Evolutionary conservation across 2,888 invertebrate genomes (phyloP), one percentile per base, ranked within the genome.

Genomic region (Brachypterus glaber): DNA sequence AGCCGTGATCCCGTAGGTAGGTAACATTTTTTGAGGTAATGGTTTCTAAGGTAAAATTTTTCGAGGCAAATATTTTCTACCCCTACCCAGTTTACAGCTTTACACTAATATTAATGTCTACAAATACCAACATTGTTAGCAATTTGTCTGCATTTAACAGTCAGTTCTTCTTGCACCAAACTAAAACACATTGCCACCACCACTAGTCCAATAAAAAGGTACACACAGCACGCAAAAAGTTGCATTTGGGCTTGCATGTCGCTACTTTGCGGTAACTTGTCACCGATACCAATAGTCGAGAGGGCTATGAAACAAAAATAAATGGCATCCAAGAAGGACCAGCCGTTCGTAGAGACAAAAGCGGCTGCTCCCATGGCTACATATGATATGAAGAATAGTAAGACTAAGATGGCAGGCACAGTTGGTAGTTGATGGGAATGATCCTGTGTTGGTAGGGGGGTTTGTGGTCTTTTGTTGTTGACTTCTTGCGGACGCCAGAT

Each of bases 271-370:
- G 84, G 84, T 38, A 82, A 73, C 49, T 81, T 74, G 58, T 85
- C 85, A 3, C 84, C 85, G 47, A 86, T 82, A 24, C 86, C 86
- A 42, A 88, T 86, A 2, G 88, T 88, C 1, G 85, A 80, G 47
- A 88, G 68, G 2, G 87, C 85, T 47, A 86, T 81, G 63, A 88
- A 88, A 60, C 87, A 86, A 64, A 87, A 86, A 65, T 87, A 88
- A 3, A 82, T 79, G 4, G 84, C 83, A 58, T 88, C 86, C 30
- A 86, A 70, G 59, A 84, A 79, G 41, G 77, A 78, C 83, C 85
- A 85, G 52, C 80, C 79, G 57, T 82, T 83, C 75, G 83, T 82
- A n/a, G 79, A 71, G 12, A 83, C 79, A 66, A 87, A 85, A 41
- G 82, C 74, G 17, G 76, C 75, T 0, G 87, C 86, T 1, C 88